Evolutionary conservation across 2,888 invertebrate species (phyloP).

Genomic region (Fissipunctia ypsillon): DNA sequence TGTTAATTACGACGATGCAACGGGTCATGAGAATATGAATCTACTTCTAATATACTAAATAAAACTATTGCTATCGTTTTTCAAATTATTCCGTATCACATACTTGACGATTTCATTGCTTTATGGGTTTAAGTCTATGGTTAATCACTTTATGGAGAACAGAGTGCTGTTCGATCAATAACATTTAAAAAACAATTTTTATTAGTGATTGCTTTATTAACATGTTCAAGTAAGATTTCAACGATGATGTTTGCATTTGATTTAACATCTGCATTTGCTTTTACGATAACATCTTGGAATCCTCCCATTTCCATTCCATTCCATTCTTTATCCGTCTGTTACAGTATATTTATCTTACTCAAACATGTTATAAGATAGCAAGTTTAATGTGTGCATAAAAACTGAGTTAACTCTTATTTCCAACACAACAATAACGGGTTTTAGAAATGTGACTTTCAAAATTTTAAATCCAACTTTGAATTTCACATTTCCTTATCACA

Average conservation of each 20-base stretch:
- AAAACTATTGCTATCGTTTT: slow-evolving; percentile 57
- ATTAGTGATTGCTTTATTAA: slow-evolving; percentile 47
- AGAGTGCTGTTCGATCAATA: slow-evolving; percentile 49
- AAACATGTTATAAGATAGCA: slow-evolving; percentile 44
- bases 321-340: background rate
- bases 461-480: slow-evolving; percentile 68
- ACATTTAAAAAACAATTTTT: slow-evolving; percentile 40
- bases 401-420: slow-evolving; percentile 60
- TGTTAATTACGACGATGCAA: slow-evolving; percentile 57
- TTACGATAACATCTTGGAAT: background rate
- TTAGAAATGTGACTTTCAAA: slow-evolving; percentile 69
- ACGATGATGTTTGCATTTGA: background rate
- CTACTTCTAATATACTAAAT: slow-evolving; percentile 71
- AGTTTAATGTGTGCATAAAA: slow-evolving; percentile 57
- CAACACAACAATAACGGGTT: slow-evolving; percentile 67
- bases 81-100: slow-evolving; percentile 78
- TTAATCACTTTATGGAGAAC: slow-evolving; percentile 52
- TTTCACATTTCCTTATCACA: slow-evolving; percentile 77
- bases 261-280: slow-evolving; percentile 3
- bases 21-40: slow-evolving; percentile 63
- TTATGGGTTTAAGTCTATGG: slow-evolving; percentile 59
- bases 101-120: slow-evolving; percentile 74
- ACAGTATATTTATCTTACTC: slow-evolving; percentile 17
- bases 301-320: background rate
- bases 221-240: slow-evolving; percentile 41